These are phyloP conservation scores for Ammodytes marinus DNA, from an alignment of 2,113 vertebrate genomes.

Conservation along the genomic window DNA sequence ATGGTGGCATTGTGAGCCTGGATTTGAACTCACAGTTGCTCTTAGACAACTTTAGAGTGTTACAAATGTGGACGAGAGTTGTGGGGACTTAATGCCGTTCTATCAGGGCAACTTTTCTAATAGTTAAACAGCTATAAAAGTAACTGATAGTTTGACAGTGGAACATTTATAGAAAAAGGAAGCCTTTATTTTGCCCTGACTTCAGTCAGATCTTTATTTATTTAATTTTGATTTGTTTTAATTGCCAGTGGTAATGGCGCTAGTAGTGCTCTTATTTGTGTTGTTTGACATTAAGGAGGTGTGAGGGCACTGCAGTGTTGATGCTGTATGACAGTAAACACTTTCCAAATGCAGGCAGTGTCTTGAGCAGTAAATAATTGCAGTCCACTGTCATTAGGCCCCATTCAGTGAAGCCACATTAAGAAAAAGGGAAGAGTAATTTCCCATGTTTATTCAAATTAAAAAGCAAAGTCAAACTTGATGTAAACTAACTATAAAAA, in stretches of 20 bases:
- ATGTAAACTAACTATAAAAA: constrained; percentile 17
- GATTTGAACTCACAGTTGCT: background rate
- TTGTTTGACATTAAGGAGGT: background rate
- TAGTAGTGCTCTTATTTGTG: background rate
- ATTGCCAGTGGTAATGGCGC: background rate
- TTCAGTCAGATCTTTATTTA: background rate
- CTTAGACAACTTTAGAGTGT: constrained; percentile 12
- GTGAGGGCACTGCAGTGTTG: background rate
- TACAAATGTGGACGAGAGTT: background rate
- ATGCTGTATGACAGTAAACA: constrained; percentile 47
- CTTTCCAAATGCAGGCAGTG: constrained; percentile 1
- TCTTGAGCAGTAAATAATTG: constrained; percentile 49
- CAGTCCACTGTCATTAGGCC: constrained; percentile 39
- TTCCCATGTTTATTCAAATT: constrained; percentile 33
- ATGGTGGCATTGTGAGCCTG: background rate
- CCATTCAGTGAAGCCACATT: constrained; percentile 26
- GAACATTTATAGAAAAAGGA: background rate
- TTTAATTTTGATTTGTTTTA: background rate
- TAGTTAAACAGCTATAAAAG: background rate
- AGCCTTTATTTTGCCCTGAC: background rate
- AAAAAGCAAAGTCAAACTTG: constrained; percentile 55
- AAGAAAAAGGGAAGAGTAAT: constrained; percentile 20
- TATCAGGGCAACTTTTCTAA: background rate
- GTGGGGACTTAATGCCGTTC: background rate
- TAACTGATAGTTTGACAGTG: background rate